Evolutionary conservation across 2,888 invertebrate genomes (phyloP).

Genomic region (Ptychoptera contaminata): DNA sequence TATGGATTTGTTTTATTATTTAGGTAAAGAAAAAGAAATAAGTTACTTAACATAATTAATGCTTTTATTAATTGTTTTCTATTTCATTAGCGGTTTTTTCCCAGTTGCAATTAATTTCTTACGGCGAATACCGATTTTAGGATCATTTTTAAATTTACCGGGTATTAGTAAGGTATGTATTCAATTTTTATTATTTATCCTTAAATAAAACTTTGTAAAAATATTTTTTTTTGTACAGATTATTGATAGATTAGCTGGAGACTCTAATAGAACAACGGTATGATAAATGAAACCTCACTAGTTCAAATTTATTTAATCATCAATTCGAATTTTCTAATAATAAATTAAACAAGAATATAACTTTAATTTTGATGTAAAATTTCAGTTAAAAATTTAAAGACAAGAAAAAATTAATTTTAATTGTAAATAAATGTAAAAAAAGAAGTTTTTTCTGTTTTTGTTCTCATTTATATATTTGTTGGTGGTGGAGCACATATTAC

Average conservation of each 20-base stretch:
- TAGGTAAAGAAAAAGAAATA: slow-evolving; percentile 36
- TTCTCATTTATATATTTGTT: too few relatives aligned
- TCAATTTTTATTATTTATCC: too few relatives aligned
- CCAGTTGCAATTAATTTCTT: slow-evolving; percentile 93
- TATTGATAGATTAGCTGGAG: slow-evolving; percentile 66
- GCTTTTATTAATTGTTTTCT: neutral
- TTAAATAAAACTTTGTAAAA: slow-evolving; percentile 14
- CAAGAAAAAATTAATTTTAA: too few relatives aligned
- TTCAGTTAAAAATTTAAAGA: too few relatives aligned
- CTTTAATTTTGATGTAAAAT: too few relatives aligned
- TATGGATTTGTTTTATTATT: slow-evolving; percentile 87
- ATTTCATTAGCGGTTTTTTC: slow-evolving; percentile 75
- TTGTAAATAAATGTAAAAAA: too few relatives aligned
- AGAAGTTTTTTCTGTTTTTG: too few relatives aligned
- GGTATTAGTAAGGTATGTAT: slow-evolving; percentile 73
- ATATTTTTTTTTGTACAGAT: slow-evolving; percentile 33
- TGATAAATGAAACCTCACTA: slow-evolving; percentile 19
- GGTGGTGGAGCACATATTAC: too few relatives aligned
- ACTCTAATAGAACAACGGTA: slow-evolving; percentile 69
- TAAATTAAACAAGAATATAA: too few relatives aligned
- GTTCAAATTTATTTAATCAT: too few relatives aligned
- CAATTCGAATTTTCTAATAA: too few relatives aligned
- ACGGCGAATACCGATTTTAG: slow-evolving; percentile 80
- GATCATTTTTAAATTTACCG: slow-evolving; percentile 76
- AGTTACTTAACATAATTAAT: neutral